Base-by-base conservation (phyloP, 2,113 vertebrate genomes). In the Oryzias woworae region DNA sequence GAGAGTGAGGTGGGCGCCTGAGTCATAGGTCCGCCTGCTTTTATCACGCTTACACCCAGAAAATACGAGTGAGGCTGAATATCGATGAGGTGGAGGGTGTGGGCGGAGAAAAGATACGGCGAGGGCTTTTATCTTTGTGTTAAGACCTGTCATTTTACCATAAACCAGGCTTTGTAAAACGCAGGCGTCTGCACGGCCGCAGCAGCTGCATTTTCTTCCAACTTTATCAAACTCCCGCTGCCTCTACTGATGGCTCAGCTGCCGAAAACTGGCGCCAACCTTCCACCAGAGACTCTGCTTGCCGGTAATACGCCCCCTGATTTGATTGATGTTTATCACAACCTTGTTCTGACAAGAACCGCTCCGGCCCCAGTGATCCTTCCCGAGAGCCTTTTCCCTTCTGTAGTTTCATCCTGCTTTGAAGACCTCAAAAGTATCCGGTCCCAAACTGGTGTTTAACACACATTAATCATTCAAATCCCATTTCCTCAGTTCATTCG, bases 151-250 rank as follows among this genome's bases (percentile, higher is more conserved):
- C 74, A 63, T 67, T 77, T 82, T 76, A 64, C 78, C 83, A 88
- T 89, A 78, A 80, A 71, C 86, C 81, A 81, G 8, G 54, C 67
- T 82, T 78, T 74, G 73, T 80, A 65, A 62, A 78, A 80, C 68
- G 74, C 61, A 5, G 68, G 36, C 69, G 14, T 77, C 66, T 48
- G 59, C 62, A 69, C 53, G 13, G 18, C 69, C 65, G 69, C 75
- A 82, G 78, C 67, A 52, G 70, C 71, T 69, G 69, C 77, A 84
- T 85, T 83, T 85, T 82, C 84, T 86, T 87, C 78, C 63, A 59
- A 79, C 71, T 69, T 58, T 67, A 64, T 74, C 56, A 47, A 44
- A 51, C 48, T 72, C 65, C 53, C 24, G 46, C 18, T 36, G 12
- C 54, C 62, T 47, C 55, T 17, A 20, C 20, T 1, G 20, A 20